These are phyloP conservation scores for Meliscaeva auricollis DNA, from an alignment of 2,888 invertebrate genomes.

Conservation along the genomic window DNA sequence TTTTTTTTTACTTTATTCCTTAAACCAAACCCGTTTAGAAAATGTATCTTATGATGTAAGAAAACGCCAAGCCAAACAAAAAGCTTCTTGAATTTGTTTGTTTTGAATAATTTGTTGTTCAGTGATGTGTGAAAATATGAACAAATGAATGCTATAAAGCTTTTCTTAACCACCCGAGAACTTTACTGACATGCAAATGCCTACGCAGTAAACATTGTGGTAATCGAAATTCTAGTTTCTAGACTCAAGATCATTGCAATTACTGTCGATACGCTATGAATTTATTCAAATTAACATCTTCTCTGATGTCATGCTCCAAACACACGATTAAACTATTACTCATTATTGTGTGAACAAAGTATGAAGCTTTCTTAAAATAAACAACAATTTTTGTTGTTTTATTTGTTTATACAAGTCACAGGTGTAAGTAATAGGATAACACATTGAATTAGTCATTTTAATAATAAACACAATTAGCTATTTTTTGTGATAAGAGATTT, in stretches of 20 bases:
- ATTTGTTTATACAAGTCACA: background rate
- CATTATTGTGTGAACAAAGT: conserved; percentile 9
- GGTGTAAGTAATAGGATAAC: background rate
- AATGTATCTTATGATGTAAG: background rate
- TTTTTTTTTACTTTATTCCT: background rate
- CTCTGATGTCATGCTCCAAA: conserved; percentile 18
- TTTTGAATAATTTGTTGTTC: background rate
- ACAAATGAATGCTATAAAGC: background rate
- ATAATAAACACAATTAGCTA: too few species aligned
- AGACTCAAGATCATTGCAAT: conserved; percentile 12
- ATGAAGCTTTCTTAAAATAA: background rate
- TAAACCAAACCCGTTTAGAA: background rate
- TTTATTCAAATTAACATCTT: conserved; percentile 1
- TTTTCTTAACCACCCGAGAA: background rate
- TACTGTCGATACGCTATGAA: background rate
- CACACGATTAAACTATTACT: background rate
- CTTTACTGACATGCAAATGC: background rate
- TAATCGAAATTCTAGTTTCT: background rate
- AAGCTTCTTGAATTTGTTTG: background rate
- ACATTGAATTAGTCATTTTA: too few species aligned
- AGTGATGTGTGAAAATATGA: background rate
- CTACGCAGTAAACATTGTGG: background rate
- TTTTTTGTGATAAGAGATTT: too few species aligned
- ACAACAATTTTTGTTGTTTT: background rate
- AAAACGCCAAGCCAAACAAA: background rate